A percentile compares a stretch with the other conserved stretches of the same genome.
Evolutionary conservation across 2,797 vertebrate genomes (phyloP).

Genomic region (Sparus aurata): DNA sequence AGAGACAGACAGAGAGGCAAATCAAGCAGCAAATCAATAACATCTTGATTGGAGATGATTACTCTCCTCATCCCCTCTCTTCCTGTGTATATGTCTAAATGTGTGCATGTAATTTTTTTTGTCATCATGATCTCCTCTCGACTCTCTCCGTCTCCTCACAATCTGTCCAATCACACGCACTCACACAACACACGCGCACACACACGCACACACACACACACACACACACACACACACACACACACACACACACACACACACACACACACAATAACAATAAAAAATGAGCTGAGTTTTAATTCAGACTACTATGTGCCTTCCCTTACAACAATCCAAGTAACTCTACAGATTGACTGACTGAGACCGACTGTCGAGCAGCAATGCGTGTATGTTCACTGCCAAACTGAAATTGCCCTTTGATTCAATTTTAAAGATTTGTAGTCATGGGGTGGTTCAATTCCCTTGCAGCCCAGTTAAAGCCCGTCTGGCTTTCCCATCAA

Average conservation of each 20-base stretch:
- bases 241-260: conserved; percentile 3
- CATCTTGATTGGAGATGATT: conserved; percentile 82
- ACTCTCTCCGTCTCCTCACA: conserved; percentile 43
- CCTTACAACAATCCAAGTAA: too few species aligned
- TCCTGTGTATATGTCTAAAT: conserved; percentile 57
- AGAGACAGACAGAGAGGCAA: conserved; percentile 55
- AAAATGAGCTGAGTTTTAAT: too few species aligned
- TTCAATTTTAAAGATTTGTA: too few species aligned
- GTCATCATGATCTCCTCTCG: conserved; percentile 55
- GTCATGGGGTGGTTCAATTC: too few species aligned
- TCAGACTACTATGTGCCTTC: too few species aligned
- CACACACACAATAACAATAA: too few species aligned
- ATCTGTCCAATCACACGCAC: conserved; percentile 54
- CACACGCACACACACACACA: conserved; percentile 5
- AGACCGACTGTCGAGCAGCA: too few species aligned
- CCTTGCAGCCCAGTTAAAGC: too few species aligned
- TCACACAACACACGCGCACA: conserved; percentile 3
- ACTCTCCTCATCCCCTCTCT: conserved; percentile 67
- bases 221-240: conserved; percentile 10
- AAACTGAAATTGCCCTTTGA: too few species aligned
- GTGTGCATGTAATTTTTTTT: conserved; percentile 58
- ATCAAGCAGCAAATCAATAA: conserved; percentile 78
- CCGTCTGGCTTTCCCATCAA: too few species aligned
- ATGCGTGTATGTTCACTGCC: too few species aligned
- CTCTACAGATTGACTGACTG: too few species aligned